A percentile compares a stretch with the other conserved stretches of the same genome.
These are phyloP conservation scores for Sinohyriopsis cumingii DNA, from an alignment of 2,888 invertebrate species.

Conservation along the genomic window DNA sequence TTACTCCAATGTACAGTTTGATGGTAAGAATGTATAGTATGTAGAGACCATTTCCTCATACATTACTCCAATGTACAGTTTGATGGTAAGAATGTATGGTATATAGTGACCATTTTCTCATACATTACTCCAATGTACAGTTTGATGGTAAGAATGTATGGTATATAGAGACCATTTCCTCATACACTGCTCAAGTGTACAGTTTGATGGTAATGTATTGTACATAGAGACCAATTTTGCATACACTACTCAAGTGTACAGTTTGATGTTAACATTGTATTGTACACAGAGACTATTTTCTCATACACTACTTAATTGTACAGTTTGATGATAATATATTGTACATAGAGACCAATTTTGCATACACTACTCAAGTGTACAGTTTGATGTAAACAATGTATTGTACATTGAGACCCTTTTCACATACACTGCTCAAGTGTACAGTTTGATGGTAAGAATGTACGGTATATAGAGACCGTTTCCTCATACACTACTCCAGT, in stretches of 20 bases:
- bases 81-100: constrained; percentile 78
- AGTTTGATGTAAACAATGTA: background rate
- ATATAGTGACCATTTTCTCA: background rate
- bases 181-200: constrained; percentile 92
- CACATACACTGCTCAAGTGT: constrained; percentile 91
- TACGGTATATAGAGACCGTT: background rate
- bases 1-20: background rate
- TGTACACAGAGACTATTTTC: no score
- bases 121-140: background rate
- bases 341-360: background rate
- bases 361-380: no score
- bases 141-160: background rate
- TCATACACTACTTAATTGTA: constrained; percentile 91
- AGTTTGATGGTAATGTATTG: constrained; percentile 82
- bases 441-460: constrained; percentile 83
- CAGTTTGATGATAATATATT: constrained; percentile 83
- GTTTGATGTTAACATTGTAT: background rate
- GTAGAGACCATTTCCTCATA: constrained; percentile 67
- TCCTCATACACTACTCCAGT: background rate
- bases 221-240: background rate
- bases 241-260: no score
- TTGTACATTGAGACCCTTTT: no score
- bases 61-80: constrained; percentile 95
- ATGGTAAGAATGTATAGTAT: no score
- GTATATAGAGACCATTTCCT: background rate